Evolutionary conservation across 2,797 vertebrate species (phyloP).

Genomic region (Gallirallus australis): DNA sequence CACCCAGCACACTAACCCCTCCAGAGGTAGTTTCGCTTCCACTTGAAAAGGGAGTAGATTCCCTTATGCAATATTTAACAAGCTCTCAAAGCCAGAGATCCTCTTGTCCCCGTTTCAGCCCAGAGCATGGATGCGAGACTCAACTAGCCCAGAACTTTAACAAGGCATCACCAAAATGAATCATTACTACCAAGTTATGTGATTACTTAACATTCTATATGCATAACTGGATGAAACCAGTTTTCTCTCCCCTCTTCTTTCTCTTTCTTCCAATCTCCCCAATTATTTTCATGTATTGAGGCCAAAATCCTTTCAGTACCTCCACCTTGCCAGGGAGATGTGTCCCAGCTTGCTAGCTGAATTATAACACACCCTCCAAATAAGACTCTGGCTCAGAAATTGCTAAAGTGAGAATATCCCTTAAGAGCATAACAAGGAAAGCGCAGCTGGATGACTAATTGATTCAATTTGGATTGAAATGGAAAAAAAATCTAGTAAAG

Average conservation of each 20-base stretch:
- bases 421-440: not conserved
- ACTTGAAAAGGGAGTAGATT: not conserved
- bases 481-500: not conserved
- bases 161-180: slow-evolving; percentile 39
- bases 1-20: not conserved
- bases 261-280: not conserved
- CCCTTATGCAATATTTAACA: not conserved
- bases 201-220: slow-evolving; percentile 27
- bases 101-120: not conserved
- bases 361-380: slow-evolving; percentile 48
- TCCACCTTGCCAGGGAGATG: slow-evolving; percentile 23
- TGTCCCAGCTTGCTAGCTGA: slow-evolving; percentile 51
- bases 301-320: slow-evolving; percentile 43
- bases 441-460: not conserved
- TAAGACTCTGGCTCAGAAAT: slow-evolving; percentile 7
- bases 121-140: slow-evolving; percentile 28
- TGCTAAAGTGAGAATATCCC: not conserved
- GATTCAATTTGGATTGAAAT: not conserved
- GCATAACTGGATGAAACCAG: slow-evolving; percentile 37
- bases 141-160: slow-evolving; percentile 28
- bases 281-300: not conserved
- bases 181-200: slow-evolving; percentile 45
- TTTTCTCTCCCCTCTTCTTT: not conserved
- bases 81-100: not conserved
- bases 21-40: not conserved